A percentile compares a stretch with the other conserved stretches of the same genome.
Conservation (phyloP, 2,797 vertebrate species). For the Adelosebastes latens region DNA sequence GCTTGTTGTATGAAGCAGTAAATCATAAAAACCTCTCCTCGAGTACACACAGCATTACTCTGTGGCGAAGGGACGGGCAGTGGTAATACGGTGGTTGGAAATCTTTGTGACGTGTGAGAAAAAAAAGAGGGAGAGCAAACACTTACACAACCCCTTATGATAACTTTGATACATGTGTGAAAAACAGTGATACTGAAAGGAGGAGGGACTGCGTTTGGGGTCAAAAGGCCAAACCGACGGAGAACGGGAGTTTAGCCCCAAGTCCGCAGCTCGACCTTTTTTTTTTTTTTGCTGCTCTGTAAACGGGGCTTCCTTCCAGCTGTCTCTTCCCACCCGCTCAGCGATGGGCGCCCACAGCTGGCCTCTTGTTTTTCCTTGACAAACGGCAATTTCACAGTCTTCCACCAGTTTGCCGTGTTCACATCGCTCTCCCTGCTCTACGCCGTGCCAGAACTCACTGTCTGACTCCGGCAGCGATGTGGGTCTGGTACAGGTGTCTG, state of each 20-base stretch:
- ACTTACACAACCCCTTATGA: conserved; percentile 31
- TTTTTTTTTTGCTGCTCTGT: conserved; percentile 52
- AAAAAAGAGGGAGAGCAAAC: conserved; percentile 17
- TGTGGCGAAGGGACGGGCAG: background rate
- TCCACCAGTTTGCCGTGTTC: conserved; percentile 70
- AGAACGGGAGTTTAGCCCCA: conserved; percentile 61
- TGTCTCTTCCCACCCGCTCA: conserved; percentile 81
- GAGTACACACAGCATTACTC: background rate
- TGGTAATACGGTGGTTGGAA: conserved; percentile 19
- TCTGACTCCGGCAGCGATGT: conserved; percentile 62
- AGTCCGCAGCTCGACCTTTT: conserved; percentile 61
- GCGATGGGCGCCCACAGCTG: conserved; percentile 94
- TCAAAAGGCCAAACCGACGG: conserved; percentile 75
- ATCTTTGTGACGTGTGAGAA: conserved; percentile 13
- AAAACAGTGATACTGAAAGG: conserved; percentile 22
- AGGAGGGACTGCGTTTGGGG: conserved; percentile 42
- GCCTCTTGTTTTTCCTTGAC: conserved; percentile 85
- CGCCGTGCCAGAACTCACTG: conserved; percentile 66
- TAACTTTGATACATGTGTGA: conserved; percentile 60
- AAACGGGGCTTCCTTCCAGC: conserved; percentile 90
- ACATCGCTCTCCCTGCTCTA: conserved; percentile 70
- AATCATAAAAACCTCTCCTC: conserved; percentile 38
- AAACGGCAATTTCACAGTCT: conserved; percentile 85
- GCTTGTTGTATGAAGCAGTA: conserved; percentile 45
- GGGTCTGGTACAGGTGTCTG: conserved; percentile 79